These are phyloP conservation scores for Andrena cerasifolii DNA, from an alignment of 1,140 invertebrate genomes.

Conservation along the genomic window DNA sequence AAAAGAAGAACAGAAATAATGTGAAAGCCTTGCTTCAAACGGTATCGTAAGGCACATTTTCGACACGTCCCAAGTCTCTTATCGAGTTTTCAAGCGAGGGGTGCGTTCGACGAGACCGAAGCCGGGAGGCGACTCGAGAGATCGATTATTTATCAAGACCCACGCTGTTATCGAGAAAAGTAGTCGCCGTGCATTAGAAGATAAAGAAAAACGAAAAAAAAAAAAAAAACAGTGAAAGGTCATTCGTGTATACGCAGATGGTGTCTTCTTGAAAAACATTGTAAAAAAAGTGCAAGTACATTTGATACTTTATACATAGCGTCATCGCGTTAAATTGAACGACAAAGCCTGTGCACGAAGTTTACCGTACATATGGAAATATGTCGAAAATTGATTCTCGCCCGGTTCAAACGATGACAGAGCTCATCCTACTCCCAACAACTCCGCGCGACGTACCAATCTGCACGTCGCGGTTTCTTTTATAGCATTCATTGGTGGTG, in stretches of 20 bases:
- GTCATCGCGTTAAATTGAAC: background rate
- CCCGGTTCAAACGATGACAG: background rate
- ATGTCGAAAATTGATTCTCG: background rate
- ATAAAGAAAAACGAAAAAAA: background rate
- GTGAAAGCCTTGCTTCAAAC: constrained; percentile 52
- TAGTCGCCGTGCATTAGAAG: constrained; percentile 29
- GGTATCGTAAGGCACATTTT: constrained; percentile 74
- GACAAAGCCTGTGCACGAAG: background rate
- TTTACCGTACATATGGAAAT: background rate
- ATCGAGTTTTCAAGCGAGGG: constrained; percentile 21
- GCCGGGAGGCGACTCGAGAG: constrained; percentile 56
- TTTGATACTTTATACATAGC: constrained; percentile 11
- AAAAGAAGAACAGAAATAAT: background rate
- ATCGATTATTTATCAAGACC: constrained; percentile 29
- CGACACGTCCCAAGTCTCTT: constrained; percentile 62
- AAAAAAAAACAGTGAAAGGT: background rate
- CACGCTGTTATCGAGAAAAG: constrained; percentile 46
- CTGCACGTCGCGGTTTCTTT: constrained; percentile 8
- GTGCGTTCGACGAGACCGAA: constrained; percentile 45
- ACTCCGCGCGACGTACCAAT: constrained; percentile 9
- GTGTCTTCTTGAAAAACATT: background rate
- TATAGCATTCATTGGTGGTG: background rate
- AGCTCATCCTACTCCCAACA: constrained; percentile 2
- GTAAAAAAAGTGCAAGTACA: constrained; percentile 26
- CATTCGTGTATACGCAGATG: background rate